Conservation (phyloP, 2,113 vertebrate species). For the Cisticola juncidis region DNA sequence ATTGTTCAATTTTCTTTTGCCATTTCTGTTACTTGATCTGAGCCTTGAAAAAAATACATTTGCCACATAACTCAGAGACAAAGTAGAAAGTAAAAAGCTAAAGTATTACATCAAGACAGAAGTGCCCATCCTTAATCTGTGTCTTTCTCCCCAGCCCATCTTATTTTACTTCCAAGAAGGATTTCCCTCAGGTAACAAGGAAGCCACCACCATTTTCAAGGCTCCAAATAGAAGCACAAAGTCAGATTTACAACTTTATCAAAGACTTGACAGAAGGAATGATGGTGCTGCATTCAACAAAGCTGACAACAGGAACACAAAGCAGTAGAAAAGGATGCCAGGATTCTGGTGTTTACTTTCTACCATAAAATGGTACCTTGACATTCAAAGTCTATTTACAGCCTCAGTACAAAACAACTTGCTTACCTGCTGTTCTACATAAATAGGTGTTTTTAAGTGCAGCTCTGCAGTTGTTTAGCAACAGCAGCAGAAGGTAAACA, state of each 20-base stretch:
- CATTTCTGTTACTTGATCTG: background rate
- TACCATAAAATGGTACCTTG: background rate
- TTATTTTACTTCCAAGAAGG: background rate
- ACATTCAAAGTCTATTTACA: background rate
- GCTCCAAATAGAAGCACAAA: background rate
- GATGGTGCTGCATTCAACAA: background rate
- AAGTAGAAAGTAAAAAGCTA: background rate
- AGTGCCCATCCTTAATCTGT: background rate
- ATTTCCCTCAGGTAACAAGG: background rate
- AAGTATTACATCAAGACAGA: background rate
- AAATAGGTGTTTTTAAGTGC: background rate
- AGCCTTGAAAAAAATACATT: background rate
- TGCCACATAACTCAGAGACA: background rate
- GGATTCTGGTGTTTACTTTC: background rate
- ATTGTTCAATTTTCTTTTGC: background rate
- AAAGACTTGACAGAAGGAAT: background rate
- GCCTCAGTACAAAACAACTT: background rate
- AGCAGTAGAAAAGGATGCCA: background rate
- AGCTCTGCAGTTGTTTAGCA: conserved; percentile 28
- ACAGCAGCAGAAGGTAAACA: background rate
- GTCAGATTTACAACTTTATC: background rate
- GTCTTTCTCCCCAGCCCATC: background rate
- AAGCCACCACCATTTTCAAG: background rate
- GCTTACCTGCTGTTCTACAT: background rate
- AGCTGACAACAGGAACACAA: background rate